Conservation (phyloP, 2,888 invertebrate species). For the Napeogenes sylphis region DNA sequence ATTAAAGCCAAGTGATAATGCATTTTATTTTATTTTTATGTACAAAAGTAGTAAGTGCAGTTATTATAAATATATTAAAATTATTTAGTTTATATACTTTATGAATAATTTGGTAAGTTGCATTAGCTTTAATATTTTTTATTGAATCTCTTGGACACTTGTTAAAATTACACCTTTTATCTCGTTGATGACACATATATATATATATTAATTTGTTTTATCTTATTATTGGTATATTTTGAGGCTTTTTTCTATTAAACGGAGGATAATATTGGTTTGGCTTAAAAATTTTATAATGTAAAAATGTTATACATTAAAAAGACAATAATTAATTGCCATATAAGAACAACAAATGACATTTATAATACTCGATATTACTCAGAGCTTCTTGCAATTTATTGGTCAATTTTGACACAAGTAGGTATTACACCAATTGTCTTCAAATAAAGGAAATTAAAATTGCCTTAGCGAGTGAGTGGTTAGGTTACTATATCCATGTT, state of each 20-base stretch:
- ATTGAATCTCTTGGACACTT: constrained; percentile 26
- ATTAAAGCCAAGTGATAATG: neutral
- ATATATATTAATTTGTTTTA: neutral
- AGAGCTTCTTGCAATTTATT: too few relatives aligned
- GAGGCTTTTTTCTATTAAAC: too few relatives aligned
- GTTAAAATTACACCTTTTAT: constrained; percentile 25
- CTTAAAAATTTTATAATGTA: too few relatives aligned
- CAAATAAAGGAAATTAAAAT: neutral
- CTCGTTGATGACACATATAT: neutral
- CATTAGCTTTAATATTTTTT: constrained; percentile 16
- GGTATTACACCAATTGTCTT: neutral
- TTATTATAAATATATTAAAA: neutral
- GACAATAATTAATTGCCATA: constrained; percentile 2
- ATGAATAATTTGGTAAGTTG: neutral
- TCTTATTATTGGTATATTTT: neutral
- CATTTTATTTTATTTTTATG: constrained; percentile 5
- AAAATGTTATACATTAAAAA: neutral
- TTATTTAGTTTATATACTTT: constrained; percentile 1
- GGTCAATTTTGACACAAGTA: neutral
- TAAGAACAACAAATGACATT: neutral
- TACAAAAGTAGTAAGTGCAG: neutral
- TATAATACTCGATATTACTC: neutral
- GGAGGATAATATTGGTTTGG: too few relatives aligned
- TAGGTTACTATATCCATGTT: constrained; percentile 11
- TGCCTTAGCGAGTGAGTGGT: neutral